A percentile compares a stretch with the other conserved stretches of the same genome.
Conservation (phyloP, 2,888 invertebrate genomes). For the Monopis laevigella region DNA sequence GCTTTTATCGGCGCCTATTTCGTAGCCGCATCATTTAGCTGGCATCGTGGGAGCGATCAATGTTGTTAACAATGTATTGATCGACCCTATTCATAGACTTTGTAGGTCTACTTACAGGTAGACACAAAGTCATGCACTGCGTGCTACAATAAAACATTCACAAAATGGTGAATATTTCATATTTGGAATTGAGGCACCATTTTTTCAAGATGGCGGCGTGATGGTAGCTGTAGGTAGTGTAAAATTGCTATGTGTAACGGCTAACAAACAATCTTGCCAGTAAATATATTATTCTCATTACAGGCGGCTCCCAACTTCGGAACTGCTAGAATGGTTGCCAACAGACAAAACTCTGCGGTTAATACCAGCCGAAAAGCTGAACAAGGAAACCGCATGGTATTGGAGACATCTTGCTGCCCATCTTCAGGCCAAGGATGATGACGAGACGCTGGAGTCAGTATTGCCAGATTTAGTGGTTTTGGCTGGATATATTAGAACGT, state of each 20-base stretch:
- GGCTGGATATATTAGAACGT: slow-evolving; percentile 77
- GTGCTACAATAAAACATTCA: too few relatives aligned
- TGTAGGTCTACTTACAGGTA: too few relatives aligned
- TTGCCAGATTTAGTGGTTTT: slow-evolving; percentile 79
- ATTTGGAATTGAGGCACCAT: too few relatives aligned
- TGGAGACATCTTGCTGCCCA: slow-evolving; percentile 60
- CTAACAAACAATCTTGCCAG: not conserved
- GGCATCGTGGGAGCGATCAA: too few relatives aligned
- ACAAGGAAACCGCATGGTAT: slow-evolving; percentile 61
- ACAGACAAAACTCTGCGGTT: slow-evolving; percentile 45
- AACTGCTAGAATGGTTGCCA: slow-evolving; percentile 60
- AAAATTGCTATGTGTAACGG: slow-evolving; percentile 4
- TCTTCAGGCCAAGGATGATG: slow-evolving; percentile 50
- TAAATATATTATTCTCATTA: slow-evolving; percentile 13
- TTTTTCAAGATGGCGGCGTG: not conserved
- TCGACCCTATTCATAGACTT: too few relatives aligned
- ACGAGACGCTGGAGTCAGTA: slow-evolving; percentile 68
- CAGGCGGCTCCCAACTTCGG: slow-evolving; percentile 54
- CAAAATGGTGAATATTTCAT: too few relatives aligned
- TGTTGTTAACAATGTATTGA: too few relatives aligned
- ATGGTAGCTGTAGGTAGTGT: too few relatives aligned
- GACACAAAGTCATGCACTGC: too few relatives aligned
- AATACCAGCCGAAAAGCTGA: slow-evolving; percentile 52
- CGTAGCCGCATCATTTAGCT: too few relatives aligned
- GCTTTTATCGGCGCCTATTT: too few relatives aligned